Base-by-base conservation (phyloP, 2,797 vertebrate species). In the Hapalemur alaotrensis region DNA sequence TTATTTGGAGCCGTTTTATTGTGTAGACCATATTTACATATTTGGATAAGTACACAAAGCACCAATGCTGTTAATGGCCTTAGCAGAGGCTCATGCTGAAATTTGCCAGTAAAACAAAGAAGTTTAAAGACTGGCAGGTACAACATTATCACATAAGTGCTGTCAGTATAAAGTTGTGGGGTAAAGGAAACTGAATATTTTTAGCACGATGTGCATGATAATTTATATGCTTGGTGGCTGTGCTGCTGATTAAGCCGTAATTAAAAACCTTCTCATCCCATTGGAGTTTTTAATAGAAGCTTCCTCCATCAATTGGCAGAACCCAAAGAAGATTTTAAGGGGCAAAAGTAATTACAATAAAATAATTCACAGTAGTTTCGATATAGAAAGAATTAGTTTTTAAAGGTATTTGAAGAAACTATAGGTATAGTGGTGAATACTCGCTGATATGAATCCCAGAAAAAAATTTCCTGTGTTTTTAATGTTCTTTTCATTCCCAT, bases 171-270 rank as follows among this genome's bases (percentile, higher is more conserved):
- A 99, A 99, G 99, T 99, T 99, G 99, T 98, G 98, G 99, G 99
- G 99, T 99, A 99, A 99, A 99, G 99, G 99, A 99, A 98, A 99
- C 98, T 99, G 99, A 99, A 99, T 99, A 99, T 99, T 99, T 99
- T 99, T 99, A 99, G 99, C 99, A 99, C 99, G 99, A 99, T 98
- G 99, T 99, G 99, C 99, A 99, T 99, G 99, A 99, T 99, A 99
- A 99, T 99, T 99, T 99, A 99, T 99, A 99, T 99, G 99, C 99
- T 99, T 99, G 99, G 99, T 99, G 99, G 99, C 99, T 99, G 99
- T 99, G 99, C 99, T 99, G 99, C 99, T 99, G 99, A 99, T 99
- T 99, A 99, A 99, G 99, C 99, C 99, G 99, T 99, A 99, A 99
- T 99, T 99, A 99, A 99, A 99, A 99, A 99, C 99, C 99, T 99